Conservation (phyloP, 1,140 invertebrate species). For the Drosophila nikananu region DNA sequence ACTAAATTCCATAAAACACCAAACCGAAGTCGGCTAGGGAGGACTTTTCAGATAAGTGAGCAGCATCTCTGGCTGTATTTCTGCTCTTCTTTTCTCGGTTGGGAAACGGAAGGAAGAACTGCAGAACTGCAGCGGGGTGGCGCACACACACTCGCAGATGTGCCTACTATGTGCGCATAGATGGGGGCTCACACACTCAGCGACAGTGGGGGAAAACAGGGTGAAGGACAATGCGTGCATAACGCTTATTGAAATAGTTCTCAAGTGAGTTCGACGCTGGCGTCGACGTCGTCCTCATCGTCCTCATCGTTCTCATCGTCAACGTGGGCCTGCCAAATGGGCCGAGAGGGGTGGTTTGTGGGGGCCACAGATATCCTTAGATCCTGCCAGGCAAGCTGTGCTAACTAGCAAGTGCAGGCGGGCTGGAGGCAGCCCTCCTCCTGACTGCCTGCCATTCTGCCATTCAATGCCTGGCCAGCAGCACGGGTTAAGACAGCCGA, state of each 20-base stretch:
- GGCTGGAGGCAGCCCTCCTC: background rate
- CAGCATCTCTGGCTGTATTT: constrained; percentile 11
- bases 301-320: constrained; percentile 41
- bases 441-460: constrained; percentile 30
- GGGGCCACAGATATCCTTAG: background rate
- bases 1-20: background rate
- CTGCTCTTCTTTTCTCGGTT: constrained; percentile 13
- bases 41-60: constrained; percentile 5
- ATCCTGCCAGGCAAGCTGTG: constrained; percentile 17
- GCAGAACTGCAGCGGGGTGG: constrained; percentile 45
- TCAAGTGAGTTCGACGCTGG: constrained; percentile 74
- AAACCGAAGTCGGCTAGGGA: background rate
- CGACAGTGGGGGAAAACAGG: constrained; percentile 64
- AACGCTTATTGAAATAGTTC: constrained; percentile 83
- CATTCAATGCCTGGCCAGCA: constrained; percentile 28
- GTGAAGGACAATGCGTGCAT: constrained; percentile 81
- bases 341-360: constrained; percentile 3
- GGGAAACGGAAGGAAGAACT: constrained; percentile 17
- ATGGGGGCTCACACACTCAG: constrained; percentile 3
- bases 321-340: constrained; percentile 45
- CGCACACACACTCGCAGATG: constrained; percentile 15
- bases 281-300: constrained; percentile 48
- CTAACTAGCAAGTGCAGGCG: constrained; percentile 35
- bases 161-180: background rate
- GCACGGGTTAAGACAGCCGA: constrained; percentile 39